phyloP scores from a whole-genome alignment of 2,797 vertebrate species.

The Cossypha caffra region DNA sequence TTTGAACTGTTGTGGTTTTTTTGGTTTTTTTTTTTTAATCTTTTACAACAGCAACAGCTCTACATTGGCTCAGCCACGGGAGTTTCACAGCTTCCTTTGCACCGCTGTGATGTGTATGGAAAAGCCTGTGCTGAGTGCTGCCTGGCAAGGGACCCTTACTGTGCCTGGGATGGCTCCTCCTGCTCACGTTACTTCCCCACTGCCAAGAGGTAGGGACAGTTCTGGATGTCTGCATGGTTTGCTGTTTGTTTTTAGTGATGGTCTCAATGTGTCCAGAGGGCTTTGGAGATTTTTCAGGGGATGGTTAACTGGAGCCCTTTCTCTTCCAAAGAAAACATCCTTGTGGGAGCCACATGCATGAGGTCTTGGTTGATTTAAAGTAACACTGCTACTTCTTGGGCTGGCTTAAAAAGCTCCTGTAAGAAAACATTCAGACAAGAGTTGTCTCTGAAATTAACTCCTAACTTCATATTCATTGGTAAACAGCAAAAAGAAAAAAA shows the following conservation, averaged over 20 bases:
- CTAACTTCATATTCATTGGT: not conserved
- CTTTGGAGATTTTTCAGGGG: constrained; percentile 25
- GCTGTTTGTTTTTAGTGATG: constrained; percentile 1
- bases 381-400: constrained; percentile 16
- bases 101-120: constrained; percentile 95
- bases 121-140: constrained; percentile 98
- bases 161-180: constrained; percentile 95
- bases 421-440: not conserved
- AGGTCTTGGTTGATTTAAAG: constrained; percentile 22
- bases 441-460: not conserved
- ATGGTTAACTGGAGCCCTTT: not conserved
- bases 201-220: constrained; percentile 88
- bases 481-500: not conserved
- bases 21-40: not conserved
- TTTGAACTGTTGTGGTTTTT: not conserved
- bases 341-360: not conserved
- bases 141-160: constrained; percentile 96
- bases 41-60: constrained; percentile 90
- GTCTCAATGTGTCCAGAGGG: constrained; percentile 17
- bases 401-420: not conserved
- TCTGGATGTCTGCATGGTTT: not conserved
- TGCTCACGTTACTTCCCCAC: constrained; percentile 98
- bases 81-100: constrained; percentile 93
- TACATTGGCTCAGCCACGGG: constrained; percentile 92
- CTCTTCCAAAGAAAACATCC: constrained; percentile 41